Percentiles rank a stretch among this genome's conserved stretches.
Conservation (phyloP, 2,797 vertebrate genomes). For the Sebastes aleutianus region DNA sequence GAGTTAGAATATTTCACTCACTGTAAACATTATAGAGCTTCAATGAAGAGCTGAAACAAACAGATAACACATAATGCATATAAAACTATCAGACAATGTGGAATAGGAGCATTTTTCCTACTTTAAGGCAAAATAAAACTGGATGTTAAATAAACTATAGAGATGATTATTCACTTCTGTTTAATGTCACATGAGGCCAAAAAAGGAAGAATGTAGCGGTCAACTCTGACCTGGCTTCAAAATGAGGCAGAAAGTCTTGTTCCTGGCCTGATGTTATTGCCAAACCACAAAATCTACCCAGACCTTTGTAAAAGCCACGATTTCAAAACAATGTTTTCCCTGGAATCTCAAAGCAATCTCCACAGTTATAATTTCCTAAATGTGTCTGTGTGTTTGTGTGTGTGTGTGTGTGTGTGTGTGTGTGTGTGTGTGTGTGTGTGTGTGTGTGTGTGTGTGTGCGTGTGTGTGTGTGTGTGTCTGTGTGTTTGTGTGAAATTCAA, state of each 20-base stretch:
- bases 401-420: neutral
- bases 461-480: neutral
- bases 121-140: neutral
- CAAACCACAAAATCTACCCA: conserved; percentile 54
- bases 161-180: conserved; percentile 17
- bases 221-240: conserved; percentile 18
- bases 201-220: conserved; percentile 52
- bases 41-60: neutral
- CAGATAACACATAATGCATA: neutral
- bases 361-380: conserved; percentile 51
- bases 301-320: conserved; percentile 27
- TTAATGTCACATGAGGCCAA: conserved; percentile 17
- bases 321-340: conserved; percentile 62
- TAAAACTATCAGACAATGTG: neutral
- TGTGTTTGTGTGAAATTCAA: conserved; percentile 33
- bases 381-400: neutral
- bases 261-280: conserved; percentile 32
- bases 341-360: conserved; percentile 43
- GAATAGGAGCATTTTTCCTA: neutral
- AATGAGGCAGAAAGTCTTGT: conserved; percentile 5
- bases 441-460: neutral
- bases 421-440: neutral
- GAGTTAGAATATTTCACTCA: neutral
- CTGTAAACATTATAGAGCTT: neutral
- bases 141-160: neutral